Percentiles rank a stretch among this genome's conserved stretches.
These are phyloP conservation scores for Centropus bengalensis DNA, from an alignment of 2,113 vertebrate species.

Conservation along the genomic window DNA sequence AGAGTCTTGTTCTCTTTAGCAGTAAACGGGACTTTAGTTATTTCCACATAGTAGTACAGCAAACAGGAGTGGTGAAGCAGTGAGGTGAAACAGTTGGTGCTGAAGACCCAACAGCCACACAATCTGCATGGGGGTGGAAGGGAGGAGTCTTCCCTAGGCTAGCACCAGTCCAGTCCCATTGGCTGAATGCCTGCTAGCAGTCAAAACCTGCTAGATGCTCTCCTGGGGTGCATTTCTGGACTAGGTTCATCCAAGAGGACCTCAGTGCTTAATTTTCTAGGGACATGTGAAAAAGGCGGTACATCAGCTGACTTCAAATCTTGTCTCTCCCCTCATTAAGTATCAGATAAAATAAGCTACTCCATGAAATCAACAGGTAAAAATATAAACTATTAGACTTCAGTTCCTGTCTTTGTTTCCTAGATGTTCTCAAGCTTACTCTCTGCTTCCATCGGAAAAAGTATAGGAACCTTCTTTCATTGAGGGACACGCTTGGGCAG, in stretches of 20 bases:
- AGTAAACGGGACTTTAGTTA: not conserved
- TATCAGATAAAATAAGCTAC: not conserved
- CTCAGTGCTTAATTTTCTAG: not conserved
- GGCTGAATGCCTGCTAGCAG: not conserved
- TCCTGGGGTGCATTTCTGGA: not conserved
- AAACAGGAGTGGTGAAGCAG: not conserved
- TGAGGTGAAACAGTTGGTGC: not conserved
- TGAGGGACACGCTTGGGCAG: not conserved
- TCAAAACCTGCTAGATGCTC: not conserved
- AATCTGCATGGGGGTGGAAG: too few species aligned
- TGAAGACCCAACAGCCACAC: not conserved
- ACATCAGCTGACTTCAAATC: not conserved
- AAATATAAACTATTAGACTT: not conserved
- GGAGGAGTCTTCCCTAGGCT: not conserved
- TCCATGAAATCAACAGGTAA: not conserved
- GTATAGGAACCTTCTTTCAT: not conserved
- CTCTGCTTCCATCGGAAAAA: not conserved
- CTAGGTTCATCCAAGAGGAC: not conserved
- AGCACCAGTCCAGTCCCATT: not conserved
- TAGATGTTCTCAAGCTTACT: not conserved
- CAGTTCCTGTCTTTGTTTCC: not conserved
- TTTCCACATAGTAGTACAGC: accelerated
- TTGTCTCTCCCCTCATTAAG: not conserved
- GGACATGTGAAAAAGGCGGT: not conserved
- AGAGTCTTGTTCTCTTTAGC: not conserved